These are phyloP conservation scores for Diarsia dahlii DNA, from an alignment of 2,888 invertebrate species.

Conservation along the genomic window DNA sequence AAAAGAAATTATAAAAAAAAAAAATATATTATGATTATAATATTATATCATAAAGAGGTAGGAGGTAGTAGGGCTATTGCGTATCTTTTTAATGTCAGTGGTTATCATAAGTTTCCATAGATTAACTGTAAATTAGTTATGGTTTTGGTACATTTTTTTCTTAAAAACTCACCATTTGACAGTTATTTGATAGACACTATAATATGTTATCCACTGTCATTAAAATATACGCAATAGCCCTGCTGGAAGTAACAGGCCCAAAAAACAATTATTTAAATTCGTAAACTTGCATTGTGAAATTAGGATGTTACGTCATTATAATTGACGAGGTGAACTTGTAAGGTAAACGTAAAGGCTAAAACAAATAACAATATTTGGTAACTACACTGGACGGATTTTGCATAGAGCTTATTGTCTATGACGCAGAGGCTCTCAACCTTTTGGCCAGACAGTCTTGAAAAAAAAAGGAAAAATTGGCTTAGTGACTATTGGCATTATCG, in stretches of 20 bases:
- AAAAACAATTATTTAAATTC: background rate
- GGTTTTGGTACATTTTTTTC: too few relatives aligned
- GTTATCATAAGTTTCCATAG: too few relatives aligned
- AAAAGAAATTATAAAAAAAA: too few relatives aligned
- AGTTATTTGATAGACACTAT: too few relatives aligned
- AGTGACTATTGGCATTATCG: background rate
- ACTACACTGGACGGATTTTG: background rate
- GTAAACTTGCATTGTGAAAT: background rate
- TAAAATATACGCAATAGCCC: too few relatives aligned
- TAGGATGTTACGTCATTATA: background rate
- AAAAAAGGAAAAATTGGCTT: background rate
- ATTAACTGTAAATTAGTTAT: too few relatives aligned
- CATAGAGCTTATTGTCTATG: background rate
- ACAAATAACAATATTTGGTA: background rate
- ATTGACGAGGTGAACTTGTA: background rate
- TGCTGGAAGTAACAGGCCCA: background rate
- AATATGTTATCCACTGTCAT: too few relatives aligned
- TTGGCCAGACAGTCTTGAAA: background rate
- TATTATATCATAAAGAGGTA: constrained; percentile 8
- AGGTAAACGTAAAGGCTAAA: background rate
- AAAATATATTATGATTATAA: too few relatives aligned
- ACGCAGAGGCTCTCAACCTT: constrained; percentile 1
- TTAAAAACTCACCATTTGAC: too few relatives aligned
- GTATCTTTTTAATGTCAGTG: too few relatives aligned
- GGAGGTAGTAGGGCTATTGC: too few relatives aligned